Base-by-base conservation (phyloP, 2,113 vertebrate genomes). In the Aplodontia rufa region DNA sequence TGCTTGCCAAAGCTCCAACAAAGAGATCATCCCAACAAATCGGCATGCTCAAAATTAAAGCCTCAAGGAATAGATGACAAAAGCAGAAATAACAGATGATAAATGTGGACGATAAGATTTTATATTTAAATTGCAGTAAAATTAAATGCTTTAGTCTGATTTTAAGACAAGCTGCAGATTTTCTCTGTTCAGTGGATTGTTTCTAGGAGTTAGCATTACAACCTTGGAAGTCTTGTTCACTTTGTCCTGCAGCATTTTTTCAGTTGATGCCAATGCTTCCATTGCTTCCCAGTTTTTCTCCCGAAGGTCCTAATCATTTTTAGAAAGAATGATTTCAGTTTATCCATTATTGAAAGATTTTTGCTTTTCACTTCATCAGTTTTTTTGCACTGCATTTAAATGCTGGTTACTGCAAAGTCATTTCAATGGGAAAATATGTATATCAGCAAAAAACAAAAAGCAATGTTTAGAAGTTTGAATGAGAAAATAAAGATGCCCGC, bases 251-350 rank as follows among this genome's bases (percentile, higher is more conserved):
- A 99, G 99, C 99, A 99, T 99, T 99, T 99, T 99, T 99, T 99
- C 99, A 98, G 99, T 99, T 99, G 99, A 99, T 99, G 99, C 99
- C 98, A 99, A 99, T 99, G 99, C 99, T 98, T 99, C 99, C 99
- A 99, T 99, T 98, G 99, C 99, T 99, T 99, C 99, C 99, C 99
- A 99, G 99, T 99, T 99, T 99, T 99, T 99, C 99, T 99, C 98
- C 99, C 99, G 99, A 98, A 99, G 99, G 98, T 99, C 99, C 99
- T 99, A 99, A 99, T 99, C 99, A 98, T 99, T 99, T 99, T 99
- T 99, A 99, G 99, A 99, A 99, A 99, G 97, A 99, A 99, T 98
- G 98, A 99, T 99, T 99, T 99, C 99, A 99, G 99, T 99, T 99
- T 98, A 99, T 99, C 99, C 98, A 98, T 98, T 97, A 98, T 90